These are phyloP conservation scores for Poeciliopsis turrubarensis DNA, from an alignment of 2,113 vertebrate genomes.

Conservation along the genomic window DNA sequence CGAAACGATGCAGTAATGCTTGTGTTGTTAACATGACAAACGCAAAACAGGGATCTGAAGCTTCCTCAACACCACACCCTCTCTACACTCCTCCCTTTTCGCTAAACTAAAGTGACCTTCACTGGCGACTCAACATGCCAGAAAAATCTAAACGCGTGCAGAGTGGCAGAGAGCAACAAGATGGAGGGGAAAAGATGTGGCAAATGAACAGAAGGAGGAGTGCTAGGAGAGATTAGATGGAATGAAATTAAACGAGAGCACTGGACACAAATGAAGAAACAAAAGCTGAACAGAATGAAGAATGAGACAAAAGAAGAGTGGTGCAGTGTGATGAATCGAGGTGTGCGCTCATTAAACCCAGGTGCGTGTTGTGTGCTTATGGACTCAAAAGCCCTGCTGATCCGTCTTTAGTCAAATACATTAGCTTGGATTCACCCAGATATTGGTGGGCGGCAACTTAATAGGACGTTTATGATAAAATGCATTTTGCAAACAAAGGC, in stretches of 20 bases:
- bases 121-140: conserved; percentile 41
- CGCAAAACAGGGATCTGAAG: conserved; percentile 8
- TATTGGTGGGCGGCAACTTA: conserved; percentile 1
- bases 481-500: conserved; percentile 30
- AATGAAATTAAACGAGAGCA: conserved; percentile 5
- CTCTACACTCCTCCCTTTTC: conserved; percentile 29
- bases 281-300: background rate
- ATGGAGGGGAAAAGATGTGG: conserved; percentile 9
- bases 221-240: conserved; percentile 9
- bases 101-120: conserved; percentile 71
- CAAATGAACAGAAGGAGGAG: conserved; percentile 12
- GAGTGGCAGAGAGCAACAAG: conserved; percentile 12
- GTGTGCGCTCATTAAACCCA: conserved; percentile 30
- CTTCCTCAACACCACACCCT: conserved; percentile 50
- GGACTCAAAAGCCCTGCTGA: conserved; percentile 5
- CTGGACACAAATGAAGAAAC: conserved; percentile 22
- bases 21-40: background rate
- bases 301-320: conserved; percentile 13
- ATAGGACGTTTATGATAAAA: conserved; percentile 14
- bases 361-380: conserved; percentile 7
- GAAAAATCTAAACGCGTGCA: conserved; percentile 42
- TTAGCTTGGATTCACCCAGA: conserved; percentile 13
- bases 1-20: background rate
- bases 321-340: conserved; percentile 10
- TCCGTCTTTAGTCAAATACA: conserved; percentile 12